These are phyloP conservation scores for Brachionus paranguensis DNA, from an alignment of 1,140 invertebrate genomes.

Conservation along the genomic window DNA sequence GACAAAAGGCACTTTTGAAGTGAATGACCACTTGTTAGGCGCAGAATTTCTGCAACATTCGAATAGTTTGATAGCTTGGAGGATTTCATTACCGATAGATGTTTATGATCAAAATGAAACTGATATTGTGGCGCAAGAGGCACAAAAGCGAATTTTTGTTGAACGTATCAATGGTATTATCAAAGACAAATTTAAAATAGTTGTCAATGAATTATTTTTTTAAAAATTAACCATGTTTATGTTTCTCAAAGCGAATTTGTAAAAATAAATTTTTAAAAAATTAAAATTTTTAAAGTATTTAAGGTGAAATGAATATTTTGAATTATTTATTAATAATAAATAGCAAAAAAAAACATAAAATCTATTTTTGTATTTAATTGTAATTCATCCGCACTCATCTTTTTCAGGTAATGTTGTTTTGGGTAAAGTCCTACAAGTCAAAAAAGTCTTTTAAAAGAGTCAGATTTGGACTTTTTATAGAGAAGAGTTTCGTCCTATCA, in stretches of 20 bases:
- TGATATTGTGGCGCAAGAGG: slow-evolving; percentile 25
- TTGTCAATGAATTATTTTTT: slow-evolving; percentile 39
- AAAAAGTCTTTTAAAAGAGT: no score
- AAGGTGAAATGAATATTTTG: neutral
- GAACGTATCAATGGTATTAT: slow-evolving; percentile 14
- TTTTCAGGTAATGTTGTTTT: no score
- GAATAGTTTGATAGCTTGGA: slow-evolving; percentile 14
- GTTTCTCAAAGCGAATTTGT: neutral
- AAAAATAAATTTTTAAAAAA: neutral
- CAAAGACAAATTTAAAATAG: slow-evolving; percentile 35
- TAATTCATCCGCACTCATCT: no score
- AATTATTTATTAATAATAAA: neutral
- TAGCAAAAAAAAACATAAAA: no score
- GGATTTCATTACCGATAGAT: slow-evolving; percentile 25
- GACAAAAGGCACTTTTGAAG: slow-evolving; percentile 37
- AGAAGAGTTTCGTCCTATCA: no score
- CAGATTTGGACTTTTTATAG: no score
- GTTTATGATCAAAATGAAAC: slow-evolving; percentile 32
- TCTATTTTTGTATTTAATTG: no score
- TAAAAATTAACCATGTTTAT: neutral
- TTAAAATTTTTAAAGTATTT: neutral
- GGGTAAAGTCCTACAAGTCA: no score
- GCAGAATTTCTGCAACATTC: slow-evolving; percentile 28
- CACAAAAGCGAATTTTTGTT: neutral
- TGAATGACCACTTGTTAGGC: slow-evolving; percentile 31